Base-by-base conservation (phyloP, 2,888 invertebrate species). In the Parochlus steinenii region DNA sequence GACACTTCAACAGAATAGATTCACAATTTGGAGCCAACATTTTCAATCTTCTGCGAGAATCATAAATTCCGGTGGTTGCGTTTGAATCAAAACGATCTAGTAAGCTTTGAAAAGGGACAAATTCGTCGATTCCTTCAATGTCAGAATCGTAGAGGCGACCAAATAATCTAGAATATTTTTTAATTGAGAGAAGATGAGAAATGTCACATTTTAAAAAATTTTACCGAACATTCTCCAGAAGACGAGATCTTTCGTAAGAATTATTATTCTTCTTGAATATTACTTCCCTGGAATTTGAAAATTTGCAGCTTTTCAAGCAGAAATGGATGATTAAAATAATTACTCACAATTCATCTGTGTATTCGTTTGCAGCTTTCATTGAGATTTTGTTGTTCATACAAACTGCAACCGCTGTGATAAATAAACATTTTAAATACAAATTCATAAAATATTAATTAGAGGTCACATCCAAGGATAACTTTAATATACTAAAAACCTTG, bases 341-440 rank as follows among this genome's bases (percentile, higher is more conserved):
- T 19, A 56, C 60, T 55, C 48, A 68, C 67, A 63, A 42, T 31
- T 50, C 41, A n/a, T 44, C 35, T 1, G 64, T 57, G 5, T 55
- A 46, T 6, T 47, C 38, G 6, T 44, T 39, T 10, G 63, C 51
- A 15, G 57, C 55, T 20, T 48, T 55, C 34, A 46, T 54, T 46
- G 70, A 70, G 24, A 72, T 64, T 42, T 65, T 61, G 44, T 71
- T 71, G 14, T 61, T 46, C 41, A 62, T 64, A 44, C 71, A 71
- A 4, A 72, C 44, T 1, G 65, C 64, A 1, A 71, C 50, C 0
- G 64, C 70, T 2, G 71, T 71, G 47, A 68, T 70, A n/a, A n/a
- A n/a, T n/a, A n/a, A n/a, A n/a, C n/a, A n/a, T n/a, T n/a, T n/a
- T n/a, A n/a, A n/a, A n/a, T n/a, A n/a, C n/a, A n/a, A n/a, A n/a